Conservation (phyloP, 2,888 invertebrate species). For the Drosophila hamatofila region DNA sequence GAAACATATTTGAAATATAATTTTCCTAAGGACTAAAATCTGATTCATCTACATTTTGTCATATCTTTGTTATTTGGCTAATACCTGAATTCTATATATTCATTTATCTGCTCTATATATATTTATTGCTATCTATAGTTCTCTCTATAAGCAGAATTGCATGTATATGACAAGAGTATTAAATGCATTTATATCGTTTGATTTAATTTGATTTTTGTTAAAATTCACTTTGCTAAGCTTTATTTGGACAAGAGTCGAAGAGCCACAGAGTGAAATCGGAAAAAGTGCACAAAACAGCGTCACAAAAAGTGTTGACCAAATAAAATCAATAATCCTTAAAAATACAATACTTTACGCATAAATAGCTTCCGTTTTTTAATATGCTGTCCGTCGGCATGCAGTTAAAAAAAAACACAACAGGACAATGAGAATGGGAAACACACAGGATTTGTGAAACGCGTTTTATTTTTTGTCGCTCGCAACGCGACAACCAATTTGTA, state of each 20-base stretch:
- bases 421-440: conserved; percentile 17
- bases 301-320: conserved; percentile 56
- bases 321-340: conserved; percentile 78
- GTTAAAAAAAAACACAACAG: not conserved
- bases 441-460: conserved; percentile 44
- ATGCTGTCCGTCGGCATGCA: conserved; percentile 33
- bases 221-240: conserved; percentile 24
- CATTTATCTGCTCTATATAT: not conserved
- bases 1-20: not conserved
- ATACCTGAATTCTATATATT: not conserved
- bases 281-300: conserved; percentile 30
- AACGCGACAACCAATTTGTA: conserved; percentile 74
- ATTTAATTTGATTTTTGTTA: conserved; percentile 17
- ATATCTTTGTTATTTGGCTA: not conserved
- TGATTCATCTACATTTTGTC: not conserved
- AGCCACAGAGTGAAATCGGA: not conserved
- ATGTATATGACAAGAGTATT: not conserved
- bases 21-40: not conserved
- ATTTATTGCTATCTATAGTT: not conserved
- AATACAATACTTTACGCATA: conserved; percentile 77
- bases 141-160: not conserved
- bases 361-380: conserved; percentile 61
- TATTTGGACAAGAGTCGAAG: conserved; percentile 37
- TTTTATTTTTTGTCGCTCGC: conserved; percentile 40
- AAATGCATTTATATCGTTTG: not conserved